phyloP scores from a whole-genome alignment of 30 jellyfish, hydroid and myxozoan species.

The Aurelia sp. region DNA sequence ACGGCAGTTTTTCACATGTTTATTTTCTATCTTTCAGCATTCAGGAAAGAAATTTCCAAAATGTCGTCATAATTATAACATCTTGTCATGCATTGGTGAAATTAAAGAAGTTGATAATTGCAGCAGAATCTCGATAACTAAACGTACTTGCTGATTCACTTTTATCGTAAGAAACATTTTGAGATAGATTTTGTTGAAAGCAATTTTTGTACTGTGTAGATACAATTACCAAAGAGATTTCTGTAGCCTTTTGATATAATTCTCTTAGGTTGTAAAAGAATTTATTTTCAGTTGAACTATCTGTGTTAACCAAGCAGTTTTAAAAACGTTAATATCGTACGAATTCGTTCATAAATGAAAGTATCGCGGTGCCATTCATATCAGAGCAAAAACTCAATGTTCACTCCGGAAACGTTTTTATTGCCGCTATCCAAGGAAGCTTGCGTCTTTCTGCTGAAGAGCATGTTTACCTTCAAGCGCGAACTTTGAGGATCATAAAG shows the following conservation, averaged over 20 bases:
- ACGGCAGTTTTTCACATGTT: background rate
- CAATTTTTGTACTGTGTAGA: conserved; percentile 55
- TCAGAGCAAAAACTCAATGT: too few relatives aligned
- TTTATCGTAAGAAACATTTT: conserved; percentile 46
- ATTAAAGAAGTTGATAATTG: background rate
- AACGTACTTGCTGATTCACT: conserved; percentile 6
- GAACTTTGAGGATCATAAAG: too few relatives aligned
- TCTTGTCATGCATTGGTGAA: background rate
- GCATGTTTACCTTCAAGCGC: too few relatives aligned
- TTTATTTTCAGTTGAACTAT: background rate
- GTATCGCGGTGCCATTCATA: too few relatives aligned
- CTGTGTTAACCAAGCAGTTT: too few relatives aligned
- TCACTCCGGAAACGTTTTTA: too few relatives aligned
- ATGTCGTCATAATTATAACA: background rate
- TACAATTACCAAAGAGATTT: background rate
- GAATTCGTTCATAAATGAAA: too few relatives aligned
- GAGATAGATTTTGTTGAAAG: conserved; percentile 27
- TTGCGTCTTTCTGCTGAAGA: too few relatives aligned
- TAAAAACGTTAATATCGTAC: too few relatives aligned
- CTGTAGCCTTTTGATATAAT: conserved; percentile 37
- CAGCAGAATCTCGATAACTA: background rate
- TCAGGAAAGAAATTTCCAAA: conserved; percentile 38
- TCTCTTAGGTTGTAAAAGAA: conserved; percentile 11
- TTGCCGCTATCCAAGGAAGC: too few relatives aligned
- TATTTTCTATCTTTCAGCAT: conserved; percentile 26